These are phyloP conservation scores for Sclerodermus sp. DNA, from an alignment of 2,888 invertebrate genomes.

Conservation along the genomic window DNA sequence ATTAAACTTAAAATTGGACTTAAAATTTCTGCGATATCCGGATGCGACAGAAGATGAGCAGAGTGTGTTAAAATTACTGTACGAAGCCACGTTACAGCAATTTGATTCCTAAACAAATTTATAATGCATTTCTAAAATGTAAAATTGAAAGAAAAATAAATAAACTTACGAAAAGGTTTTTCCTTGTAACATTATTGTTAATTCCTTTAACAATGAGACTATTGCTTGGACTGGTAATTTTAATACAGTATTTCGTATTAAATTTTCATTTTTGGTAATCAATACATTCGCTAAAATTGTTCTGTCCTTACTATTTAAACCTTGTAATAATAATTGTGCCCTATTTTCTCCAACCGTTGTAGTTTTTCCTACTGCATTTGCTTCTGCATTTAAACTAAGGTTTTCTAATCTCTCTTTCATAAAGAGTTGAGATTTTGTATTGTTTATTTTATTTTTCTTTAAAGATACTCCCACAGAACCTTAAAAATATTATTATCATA, in stretches of 20 bases:
- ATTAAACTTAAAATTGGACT: conserved; percentile 64
- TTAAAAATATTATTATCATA: neutral
- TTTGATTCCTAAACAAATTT: conserved; percentile 59
- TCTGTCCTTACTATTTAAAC: conserved; percentile 82
- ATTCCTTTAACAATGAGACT: conserved; percentile 71
- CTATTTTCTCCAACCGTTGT: conserved; percentile 66
- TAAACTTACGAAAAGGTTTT: conserved; percentile 69
- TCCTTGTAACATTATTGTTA: conserved; percentile 69
- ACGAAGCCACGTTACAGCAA: conserved; percentile 65
- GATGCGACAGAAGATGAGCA: conserved; percentile 66
- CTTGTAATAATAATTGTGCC: conserved; percentile 80
- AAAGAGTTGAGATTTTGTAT: conserved; percentile 66
- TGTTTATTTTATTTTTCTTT: conserved; percentile 52
- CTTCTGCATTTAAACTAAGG: conserved; percentile 67
- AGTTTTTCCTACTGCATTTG: conserved; percentile 56
- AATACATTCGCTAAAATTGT: conserved; percentile 74
- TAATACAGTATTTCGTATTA: conserved; percentile 75
- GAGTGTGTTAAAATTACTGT: conserved; percentile 64
- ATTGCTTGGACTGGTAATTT: conserved; percentile 77
- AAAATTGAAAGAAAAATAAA: conserved; percentile 6
- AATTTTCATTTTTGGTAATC: conserved; percentile 65
- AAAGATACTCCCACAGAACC: conserved; percentile 9
- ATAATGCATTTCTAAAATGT: conserved; percentile 1
- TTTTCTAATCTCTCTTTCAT: conserved; percentile 84
- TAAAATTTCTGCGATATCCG: conserved; percentile 63